Evolutionary conservation across 2,113 vertebrate species (phyloP).

Genomic region (Trinectes maculatus): DNA sequence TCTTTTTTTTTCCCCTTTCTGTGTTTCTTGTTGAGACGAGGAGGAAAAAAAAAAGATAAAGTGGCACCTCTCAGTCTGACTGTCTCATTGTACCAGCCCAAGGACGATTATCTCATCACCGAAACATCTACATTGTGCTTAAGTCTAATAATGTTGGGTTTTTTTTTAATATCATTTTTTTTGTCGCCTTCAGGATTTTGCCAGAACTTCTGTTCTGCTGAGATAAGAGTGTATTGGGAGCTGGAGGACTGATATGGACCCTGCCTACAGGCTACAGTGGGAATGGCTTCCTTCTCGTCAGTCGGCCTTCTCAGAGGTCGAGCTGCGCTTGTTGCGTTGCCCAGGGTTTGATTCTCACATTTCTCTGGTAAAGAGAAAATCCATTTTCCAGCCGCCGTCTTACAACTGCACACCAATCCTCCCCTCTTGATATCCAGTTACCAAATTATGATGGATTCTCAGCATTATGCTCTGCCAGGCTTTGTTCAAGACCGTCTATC

Average conservation of each 20-base stretch:
- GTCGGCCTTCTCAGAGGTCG: slow-evolving; percentile 66
- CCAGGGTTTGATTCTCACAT: slow-evolving; percentile 61
- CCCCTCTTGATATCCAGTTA: slow-evolving; percentile 60
- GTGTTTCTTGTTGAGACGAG: background rate
- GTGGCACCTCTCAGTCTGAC: background rate
- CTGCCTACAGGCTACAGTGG: slow-evolving; percentile 51
- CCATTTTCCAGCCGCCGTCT: slow-evolving; percentile 57
- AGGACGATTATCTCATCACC: slow-evolving; percentile 31
- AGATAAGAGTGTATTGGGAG: slow-evolving; percentile 71
- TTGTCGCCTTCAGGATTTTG: slow-evolving; percentile 55
- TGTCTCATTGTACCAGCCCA: slow-evolving; percentile 13
- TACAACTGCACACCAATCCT: slow-evolving; percentile 43
- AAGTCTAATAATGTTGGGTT: slow-evolving; percentile 55
- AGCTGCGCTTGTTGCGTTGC: slow-evolving; percentile 60
- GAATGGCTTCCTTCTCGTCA: slow-evolving; percentile 60
- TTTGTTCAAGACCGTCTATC: slow-evolving; percentile 67
- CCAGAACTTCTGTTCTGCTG: slow-evolving; percentile 57
- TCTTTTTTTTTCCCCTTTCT: slow-evolving; percentile 15
- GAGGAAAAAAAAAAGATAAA: background rate
- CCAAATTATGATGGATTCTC: slow-evolving; percentile 69
- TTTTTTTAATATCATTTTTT: slow-evolving; percentile 15
- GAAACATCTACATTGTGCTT: slow-evolving; percentile 32
- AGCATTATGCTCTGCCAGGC: slow-evolving; percentile 64
- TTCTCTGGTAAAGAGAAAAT: slow-evolving; percentile 69
- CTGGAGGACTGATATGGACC: slow-evolving; percentile 57